Evolutionary conservation across 2,113 vertebrate species (phyloP).

Genomic region (Megalops atlanticus): DNA sequence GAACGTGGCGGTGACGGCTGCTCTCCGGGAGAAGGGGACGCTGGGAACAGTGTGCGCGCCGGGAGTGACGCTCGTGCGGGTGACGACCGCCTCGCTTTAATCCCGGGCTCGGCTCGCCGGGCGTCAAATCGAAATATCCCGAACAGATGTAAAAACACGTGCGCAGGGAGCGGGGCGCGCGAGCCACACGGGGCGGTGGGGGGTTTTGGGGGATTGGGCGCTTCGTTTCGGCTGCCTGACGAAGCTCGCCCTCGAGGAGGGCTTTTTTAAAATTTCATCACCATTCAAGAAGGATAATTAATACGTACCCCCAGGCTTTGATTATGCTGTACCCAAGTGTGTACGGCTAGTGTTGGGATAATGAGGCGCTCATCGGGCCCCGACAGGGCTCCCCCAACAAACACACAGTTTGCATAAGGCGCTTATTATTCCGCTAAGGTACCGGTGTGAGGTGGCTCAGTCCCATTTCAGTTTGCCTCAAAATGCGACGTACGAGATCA

Average conservation of each 20-base stretch:
- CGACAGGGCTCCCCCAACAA: constrained; percentile 78
- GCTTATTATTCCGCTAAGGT: constrained; percentile 83
- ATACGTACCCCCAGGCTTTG: constrained; percentile 98
- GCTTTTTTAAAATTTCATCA: constrained; percentile 99
- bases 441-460: constrained; percentile 68
- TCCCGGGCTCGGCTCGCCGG: constrained; percentile 84
- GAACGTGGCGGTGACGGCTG: constrained; percentile 53
- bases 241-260: constrained; percentile 95
- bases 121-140: constrained; percentile 97
- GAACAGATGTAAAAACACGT: constrained; percentile 99
- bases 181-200: constrained; percentile 90
- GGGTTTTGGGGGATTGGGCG: too few species aligned
- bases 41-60: constrained; percentile 59
- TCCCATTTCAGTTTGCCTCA: constrained; percentile 83
- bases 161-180: constrained; percentile 81
- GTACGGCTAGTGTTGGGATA: constrained; percentile 86
- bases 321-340: constrained; percentile 93
- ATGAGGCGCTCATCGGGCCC: constrained; percentile 93
- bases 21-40: constrained; percentile 55
- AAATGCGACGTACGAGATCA: constrained; percentile 72
- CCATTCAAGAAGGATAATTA: constrained; percentile 99
- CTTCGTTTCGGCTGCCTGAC: constrained; percentile 96
- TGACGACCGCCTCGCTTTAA: constrained; percentile 85
- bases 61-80: constrained; percentile 71
- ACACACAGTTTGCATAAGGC: constrained; percentile 87